Conservation (phyloP, 2,888 invertebrate genomes). For the Parascotia fuliginaria region DNA sequence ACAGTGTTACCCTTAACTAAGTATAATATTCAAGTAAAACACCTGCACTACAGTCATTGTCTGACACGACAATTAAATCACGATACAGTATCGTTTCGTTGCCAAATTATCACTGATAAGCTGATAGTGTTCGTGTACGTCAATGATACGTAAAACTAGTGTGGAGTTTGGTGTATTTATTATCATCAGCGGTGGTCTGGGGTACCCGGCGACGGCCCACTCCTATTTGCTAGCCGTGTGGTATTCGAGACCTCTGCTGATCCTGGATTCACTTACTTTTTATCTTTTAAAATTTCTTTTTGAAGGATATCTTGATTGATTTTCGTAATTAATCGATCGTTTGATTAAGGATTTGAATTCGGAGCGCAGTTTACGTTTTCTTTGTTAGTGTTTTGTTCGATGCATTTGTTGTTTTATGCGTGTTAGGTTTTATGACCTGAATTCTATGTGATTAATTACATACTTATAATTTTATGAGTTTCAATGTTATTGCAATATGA, state of each 20-base stretch:
- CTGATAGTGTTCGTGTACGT: conserved; percentile 56
- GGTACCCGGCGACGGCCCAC: conserved; percentile 72
- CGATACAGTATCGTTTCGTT: conserved; percentile 33
- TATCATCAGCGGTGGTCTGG: conserved; percentile 85
- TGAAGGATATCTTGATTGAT: conserved; percentile 75
- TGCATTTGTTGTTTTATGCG: background rate
- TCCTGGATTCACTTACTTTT: conserved; percentile 73
- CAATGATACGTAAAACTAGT: conserved; percentile 60
- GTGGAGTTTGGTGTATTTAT: conserved; percentile 62
- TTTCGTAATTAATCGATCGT: conserved; percentile 68
- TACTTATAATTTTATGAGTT: too few species aligned
- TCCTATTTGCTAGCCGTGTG: conserved; percentile 69
- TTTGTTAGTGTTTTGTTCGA: background rate
- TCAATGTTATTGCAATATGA: too few species aligned
- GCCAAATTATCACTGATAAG: conserved; percentile 73
- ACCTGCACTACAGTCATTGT: background rate
- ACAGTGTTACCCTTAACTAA: too few species aligned
- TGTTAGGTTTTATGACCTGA: background rate
- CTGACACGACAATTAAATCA: conserved; percentile 17
- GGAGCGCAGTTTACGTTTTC: background rate
- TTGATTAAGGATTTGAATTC: conserved; percentile 4
- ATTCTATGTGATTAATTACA: too few species aligned
- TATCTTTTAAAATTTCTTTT: conserved; percentile 77
- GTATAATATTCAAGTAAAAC: background rate
- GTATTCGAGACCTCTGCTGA: conserved; percentile 87